phyloP scores from a whole-genome alignment of 2,888 invertebrate genomes.

The Ditylenchus weischeri region DNA sequence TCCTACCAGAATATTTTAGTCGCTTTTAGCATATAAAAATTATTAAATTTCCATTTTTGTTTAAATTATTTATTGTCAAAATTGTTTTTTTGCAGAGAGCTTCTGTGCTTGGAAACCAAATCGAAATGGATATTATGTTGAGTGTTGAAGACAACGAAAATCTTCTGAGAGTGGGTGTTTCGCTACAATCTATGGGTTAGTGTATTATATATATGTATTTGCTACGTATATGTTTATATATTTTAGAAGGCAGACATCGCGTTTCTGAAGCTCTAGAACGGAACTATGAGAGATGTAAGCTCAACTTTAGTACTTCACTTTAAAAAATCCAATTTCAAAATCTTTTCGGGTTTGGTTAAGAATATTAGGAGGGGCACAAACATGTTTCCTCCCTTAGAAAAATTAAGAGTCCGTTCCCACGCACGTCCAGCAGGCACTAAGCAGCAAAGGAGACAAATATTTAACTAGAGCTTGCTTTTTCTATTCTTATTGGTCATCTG shows the following conservation, averaged over 20 bases:
- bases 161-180: slow-evolving; percentile 87
- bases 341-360: too few species aligned
- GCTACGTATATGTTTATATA: too few species aligned
- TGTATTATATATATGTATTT: too few species aligned
- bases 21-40: neutral
- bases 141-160: slow-evolving; percentile 91
- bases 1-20: too few species aligned
- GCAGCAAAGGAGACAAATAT: too few species aligned
- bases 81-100: slow-evolving; percentile 70
- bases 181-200: slow-evolving; percentile 61
- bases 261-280: slow-evolving; percentile 58
- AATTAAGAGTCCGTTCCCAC: too few species aligned
- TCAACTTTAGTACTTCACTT: neutral
- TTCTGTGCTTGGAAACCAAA: slow-evolving; percentile 93
- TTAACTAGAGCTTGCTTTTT: neutral
- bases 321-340: neutral
- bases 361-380: too few species aligned
- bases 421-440: too few species aligned
- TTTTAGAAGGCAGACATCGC: slow-evolving; percentile 52
- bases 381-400: too few species aligned
- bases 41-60: neutral
- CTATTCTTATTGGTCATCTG: too few species aligned
- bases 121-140: slow-evolving; percentile 95
- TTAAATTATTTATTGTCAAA: neutral
- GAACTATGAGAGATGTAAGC: slow-evolving; percentile 57